Conservation (phyloP, 2,113 vertebrate species). For the Eulemur macaco region DNA sequence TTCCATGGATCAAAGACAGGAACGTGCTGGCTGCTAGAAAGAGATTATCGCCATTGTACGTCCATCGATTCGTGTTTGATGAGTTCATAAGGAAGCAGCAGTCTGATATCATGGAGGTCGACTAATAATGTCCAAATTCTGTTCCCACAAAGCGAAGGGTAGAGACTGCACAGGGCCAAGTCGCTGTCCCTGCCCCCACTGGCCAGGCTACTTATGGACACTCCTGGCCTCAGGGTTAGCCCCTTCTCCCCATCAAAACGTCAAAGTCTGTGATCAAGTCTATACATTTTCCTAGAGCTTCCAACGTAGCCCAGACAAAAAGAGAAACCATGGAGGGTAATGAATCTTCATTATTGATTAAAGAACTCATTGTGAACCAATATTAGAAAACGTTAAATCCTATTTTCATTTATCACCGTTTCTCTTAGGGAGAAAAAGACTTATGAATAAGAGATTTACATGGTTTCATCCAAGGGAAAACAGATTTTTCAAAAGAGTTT, state of each 20-base stretch:
- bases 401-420: background rate
- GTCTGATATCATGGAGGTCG: no score
- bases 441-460: background rate
- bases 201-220: background rate
- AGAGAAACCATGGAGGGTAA: background rate
- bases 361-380: background rate
- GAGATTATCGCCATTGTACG: rapidly evolving
- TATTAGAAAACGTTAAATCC: background rate
- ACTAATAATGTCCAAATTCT: background rate
- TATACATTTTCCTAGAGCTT: background rate
- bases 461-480: background rate
- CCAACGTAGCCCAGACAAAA: background rate
- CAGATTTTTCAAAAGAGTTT: background rate
- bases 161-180: background rate
- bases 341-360: background rate
- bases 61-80: background rate
- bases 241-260: background rate
- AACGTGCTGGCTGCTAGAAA: background rate
- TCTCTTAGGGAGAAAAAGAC: background rate
- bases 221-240: background rate
- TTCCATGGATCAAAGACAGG: background rate
- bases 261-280: background rate
- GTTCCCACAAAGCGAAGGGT: background rate
- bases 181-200: no score
- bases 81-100: no score